Evolutionary conservation across 2,888 invertebrate genomes (phyloP), one percentile per base, ranked within the genome.

Genomic region (Tachina lurida): DNA sequence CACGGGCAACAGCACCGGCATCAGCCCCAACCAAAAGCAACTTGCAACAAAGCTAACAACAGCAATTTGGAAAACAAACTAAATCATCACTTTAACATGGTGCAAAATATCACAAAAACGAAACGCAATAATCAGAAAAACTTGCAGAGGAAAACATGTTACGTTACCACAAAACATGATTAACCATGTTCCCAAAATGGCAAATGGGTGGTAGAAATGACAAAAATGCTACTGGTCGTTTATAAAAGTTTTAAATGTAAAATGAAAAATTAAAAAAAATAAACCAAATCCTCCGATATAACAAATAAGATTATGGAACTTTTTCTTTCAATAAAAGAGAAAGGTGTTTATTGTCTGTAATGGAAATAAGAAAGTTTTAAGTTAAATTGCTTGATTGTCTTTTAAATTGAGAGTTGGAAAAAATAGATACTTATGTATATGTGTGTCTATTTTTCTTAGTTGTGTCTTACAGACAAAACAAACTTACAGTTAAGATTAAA

Each of bases 121-220:
- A 10, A 71, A 56, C n/a, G 5, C 45, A 15, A 41, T 43, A 60
- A 60, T 12, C 13, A 43, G 67, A 10, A 62, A 58, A 62, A 45
- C 22, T 62, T 62, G 17, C 31, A 71, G 39, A 70, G 54, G 43
- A 73, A 77, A 85, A 74, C 79, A 86, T 73, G 76, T 80, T 76
- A 73, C 80, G 80, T 80, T 76, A 83, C 86, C 86, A 73, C 86
- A 86, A 86, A 86, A 86, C 86, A 86, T 86, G 83, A 86, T 86
- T 86, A 86, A 80, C 47, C 75, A 83, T 86, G 86, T 86, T 86
- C 60, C 10, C 15, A 62, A 52, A 75, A 52, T 65, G 70, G 43
- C 15, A 41, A 68, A 63, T 15, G 74, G 65, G 52, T 60, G 58
- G 52, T 60, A 41, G 17, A 45, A 54, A 19, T 70, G 52, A 19